phyloP scores from a whole-genome alignment of 2,113 vertebrate genomes.

The Microtus montanus region DNA sequence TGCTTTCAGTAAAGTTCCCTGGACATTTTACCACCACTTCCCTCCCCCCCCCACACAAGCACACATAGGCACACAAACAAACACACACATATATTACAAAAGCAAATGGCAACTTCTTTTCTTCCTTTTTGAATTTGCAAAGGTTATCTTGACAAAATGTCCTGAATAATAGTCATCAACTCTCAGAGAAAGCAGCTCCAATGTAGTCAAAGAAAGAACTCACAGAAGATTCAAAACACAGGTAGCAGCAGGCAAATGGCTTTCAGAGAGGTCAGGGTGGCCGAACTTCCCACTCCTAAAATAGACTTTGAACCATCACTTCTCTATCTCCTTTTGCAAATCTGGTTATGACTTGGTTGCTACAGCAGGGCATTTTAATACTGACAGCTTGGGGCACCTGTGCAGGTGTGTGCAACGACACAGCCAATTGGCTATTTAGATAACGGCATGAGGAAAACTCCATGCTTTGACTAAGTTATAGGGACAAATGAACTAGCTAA shows the following conservation, averaged over 20 bases:
- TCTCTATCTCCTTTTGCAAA: not conserved
- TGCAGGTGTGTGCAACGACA: not conserved
- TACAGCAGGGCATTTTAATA: not conserved
- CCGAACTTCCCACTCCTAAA: not conserved
- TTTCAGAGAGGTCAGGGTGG: not conserved
- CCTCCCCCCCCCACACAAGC: not conserved
- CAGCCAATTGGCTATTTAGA: not conserved
- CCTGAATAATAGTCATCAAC: not conserved
- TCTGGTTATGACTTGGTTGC: not conserved
- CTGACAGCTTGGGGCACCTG: not conserved
- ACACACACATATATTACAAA: not conserved
- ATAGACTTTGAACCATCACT: not conserved
- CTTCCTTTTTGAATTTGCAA: constrained; percentile 26
- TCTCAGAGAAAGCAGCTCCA: not conserved
- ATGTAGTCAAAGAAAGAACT: not conserved
- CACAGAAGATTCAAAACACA: not conserved
- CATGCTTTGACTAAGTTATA: not conserved
- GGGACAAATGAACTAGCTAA: not conserved
- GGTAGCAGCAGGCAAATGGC: not conserved
- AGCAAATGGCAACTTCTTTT: not conserved
- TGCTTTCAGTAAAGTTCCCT: not conserved
- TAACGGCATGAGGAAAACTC: not conserved
- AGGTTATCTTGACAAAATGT: not conserved
- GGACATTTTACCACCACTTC: too few relatives aligned
- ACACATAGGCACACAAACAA: not conserved